A percentile compares a stretch with the other conserved stretches of the same genome.
These are phyloP conservation scores for Brienomyrus brachyistius DNA, from an alignment of 2,113 vertebrate genomes.

Conservation along the genomic window DNA sequence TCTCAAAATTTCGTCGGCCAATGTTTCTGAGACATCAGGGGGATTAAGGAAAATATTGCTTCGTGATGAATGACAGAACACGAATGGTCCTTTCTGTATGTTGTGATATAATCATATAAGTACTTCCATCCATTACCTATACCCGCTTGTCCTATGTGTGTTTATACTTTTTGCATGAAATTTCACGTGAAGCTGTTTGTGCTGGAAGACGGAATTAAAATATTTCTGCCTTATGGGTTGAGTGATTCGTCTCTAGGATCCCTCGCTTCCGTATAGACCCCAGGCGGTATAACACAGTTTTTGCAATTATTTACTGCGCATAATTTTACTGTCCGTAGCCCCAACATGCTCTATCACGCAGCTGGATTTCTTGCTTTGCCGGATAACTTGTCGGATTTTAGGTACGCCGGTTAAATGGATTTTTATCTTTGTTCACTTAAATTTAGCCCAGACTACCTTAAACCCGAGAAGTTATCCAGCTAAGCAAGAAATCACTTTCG, in stretches of 20 bases:
- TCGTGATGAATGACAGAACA: neutral
- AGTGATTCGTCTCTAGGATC: neutral
- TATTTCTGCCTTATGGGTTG: neutral
- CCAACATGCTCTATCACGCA: neutral
- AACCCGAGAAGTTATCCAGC: neutral
- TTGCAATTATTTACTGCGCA: neutral
- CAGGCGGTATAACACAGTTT: neutral
- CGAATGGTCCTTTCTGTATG: neutral
- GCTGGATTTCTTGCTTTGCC: neutral
- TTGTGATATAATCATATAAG: neutral
- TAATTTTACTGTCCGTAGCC: neutral
- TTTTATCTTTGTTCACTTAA: neutral
- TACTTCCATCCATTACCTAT: neutral
- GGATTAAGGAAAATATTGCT: neutral
- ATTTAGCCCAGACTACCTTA: neutral
- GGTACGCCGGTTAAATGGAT: neutral
- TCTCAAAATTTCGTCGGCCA: neutral
- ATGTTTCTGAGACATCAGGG: neutral
- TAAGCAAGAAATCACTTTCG: too few species aligned
- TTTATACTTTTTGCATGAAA: neutral
- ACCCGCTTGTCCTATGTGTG: neutral
- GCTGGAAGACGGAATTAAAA: neutral
- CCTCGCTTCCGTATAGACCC: neutral
- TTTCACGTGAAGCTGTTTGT: neutral
- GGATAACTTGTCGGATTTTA: neutral